These are phyloP conservation scores for Neoarius graeffei DNA, from an alignment of 2,113 vertebrate species.

Conservation along the genomic window DNA sequence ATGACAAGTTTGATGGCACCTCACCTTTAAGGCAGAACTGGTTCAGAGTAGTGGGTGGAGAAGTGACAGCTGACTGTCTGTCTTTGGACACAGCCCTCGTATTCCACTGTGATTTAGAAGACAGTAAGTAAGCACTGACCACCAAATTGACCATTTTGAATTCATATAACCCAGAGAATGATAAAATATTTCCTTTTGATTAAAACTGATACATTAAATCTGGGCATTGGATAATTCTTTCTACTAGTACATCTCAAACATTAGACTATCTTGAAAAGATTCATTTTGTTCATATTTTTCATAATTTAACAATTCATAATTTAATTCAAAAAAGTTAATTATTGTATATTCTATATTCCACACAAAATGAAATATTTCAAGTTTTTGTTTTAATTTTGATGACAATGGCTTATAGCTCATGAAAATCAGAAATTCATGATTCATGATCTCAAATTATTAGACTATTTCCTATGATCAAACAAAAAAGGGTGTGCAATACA, in stretches of 20 bases:
- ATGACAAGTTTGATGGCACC: slow-evolving; percentile 92
- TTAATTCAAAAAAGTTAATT: too few species aligned
- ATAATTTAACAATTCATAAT: too few species aligned
- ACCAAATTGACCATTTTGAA: background rate
- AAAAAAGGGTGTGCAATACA: too few species aligned
- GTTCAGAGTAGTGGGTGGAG: slow-evolving; percentile 94
- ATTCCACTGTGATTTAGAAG: slow-evolving; percentile 87
- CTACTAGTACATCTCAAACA: background rate
- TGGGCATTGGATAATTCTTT: background rate
- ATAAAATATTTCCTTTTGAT: background rate
- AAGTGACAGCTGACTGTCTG: slow-evolving; percentile 91
- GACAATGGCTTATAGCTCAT: too few species aligned
- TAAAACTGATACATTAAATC: background rate
- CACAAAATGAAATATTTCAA: too few species aligned
- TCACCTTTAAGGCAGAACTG: slow-evolving; percentile 89
- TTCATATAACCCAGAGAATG: background rate
- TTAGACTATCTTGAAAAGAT: too few species aligned
- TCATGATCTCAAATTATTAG: too few species aligned
- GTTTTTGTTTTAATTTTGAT: too few species aligned
- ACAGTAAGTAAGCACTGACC: slow-evolving; percentile 65
- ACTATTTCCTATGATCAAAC: too few species aligned
- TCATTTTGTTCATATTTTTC: too few species aligned
- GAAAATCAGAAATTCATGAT: too few species aligned
- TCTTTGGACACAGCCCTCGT: slow-evolving; percentile 90
- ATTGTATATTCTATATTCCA: too few species aligned